These are phyloP conservation scores for Otus sunia DNA, from an alignment of 2,113 vertebrate species.

Conservation along the genomic window DNA sequence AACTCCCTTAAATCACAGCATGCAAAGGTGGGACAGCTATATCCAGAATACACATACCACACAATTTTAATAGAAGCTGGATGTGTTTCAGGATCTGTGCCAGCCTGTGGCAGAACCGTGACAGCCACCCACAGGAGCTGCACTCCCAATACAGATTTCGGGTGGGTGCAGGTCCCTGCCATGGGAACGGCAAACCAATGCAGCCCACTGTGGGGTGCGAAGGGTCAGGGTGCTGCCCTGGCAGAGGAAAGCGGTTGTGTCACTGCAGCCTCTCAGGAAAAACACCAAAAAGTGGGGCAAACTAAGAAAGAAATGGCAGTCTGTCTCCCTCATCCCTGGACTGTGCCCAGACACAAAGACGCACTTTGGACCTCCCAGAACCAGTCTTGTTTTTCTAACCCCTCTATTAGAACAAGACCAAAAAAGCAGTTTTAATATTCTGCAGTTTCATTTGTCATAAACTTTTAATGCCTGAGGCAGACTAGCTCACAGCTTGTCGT, in stretches of 20 bases:
- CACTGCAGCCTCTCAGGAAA: background rate
- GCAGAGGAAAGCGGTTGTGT: background rate
- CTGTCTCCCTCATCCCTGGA: background rate
- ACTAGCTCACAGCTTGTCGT: background rate
- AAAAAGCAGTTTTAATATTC: background rate
- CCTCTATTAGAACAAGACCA: background rate
- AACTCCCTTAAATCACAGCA: background rate
- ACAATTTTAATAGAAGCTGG: background rate
- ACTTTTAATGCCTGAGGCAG: background rate
- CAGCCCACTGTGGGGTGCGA: background rate
- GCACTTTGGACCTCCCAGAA: background rate
- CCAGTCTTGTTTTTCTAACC: background rate
- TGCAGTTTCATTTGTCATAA: background rate
- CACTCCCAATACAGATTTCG: accelerated
- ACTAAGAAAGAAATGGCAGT: background rate
- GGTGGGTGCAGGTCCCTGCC: background rate
- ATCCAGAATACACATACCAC: background rate
- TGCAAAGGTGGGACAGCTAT: background rate
- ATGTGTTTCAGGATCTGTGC: background rate
- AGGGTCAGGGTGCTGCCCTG: background rate
- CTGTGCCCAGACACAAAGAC: background rate
- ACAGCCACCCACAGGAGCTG: background rate
- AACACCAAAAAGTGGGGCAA: background rate
- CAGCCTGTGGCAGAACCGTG: background rate
- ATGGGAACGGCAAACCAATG: accelerated